phyloP scores from a whole-genome alignment of 2,113 vertebrate genomes.

The Ibidorhyncha struthersii region DNA sequence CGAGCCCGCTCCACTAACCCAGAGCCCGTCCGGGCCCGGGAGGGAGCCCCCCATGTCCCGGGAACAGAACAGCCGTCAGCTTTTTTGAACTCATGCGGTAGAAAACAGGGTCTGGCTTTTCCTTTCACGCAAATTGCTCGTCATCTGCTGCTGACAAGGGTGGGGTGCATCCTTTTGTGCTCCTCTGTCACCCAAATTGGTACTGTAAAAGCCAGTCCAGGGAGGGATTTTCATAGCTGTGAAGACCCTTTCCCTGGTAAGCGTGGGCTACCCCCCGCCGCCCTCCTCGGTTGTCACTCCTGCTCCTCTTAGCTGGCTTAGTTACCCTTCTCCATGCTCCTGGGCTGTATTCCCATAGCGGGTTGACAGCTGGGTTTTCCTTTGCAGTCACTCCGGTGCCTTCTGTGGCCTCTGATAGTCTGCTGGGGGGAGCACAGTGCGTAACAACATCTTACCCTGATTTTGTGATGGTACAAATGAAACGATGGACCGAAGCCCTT shows the following conservation, averaged over 20 bases:
- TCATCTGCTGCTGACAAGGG: neutral
- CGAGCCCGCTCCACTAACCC: neutral
- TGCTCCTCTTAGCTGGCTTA: too few species aligned
- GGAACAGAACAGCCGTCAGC: neutral
- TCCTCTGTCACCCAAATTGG: neutral
- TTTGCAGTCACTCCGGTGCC: neutral
- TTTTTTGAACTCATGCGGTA: neutral
- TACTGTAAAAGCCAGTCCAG: neutral
- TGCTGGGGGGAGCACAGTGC: neutral
- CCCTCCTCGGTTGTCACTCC: neutral
- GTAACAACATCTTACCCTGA: too few species aligned
- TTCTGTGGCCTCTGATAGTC: neutral
- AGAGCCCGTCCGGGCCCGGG: rapidly evolving
- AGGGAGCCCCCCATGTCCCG: neutral
- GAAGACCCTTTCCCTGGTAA: neutral
- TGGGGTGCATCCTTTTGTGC: neutral
- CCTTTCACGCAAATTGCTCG: neutral
- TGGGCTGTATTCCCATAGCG: neutral
- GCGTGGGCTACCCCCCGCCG: neutral
- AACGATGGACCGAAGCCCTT: neutral
- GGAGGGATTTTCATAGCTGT: neutral
- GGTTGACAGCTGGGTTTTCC: neutral
- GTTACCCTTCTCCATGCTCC: neutral
- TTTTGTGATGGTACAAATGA: neutral
- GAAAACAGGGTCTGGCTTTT: neutral